These are phyloP conservation scores for Allolobophora icterica DNA, from an alignment of 2,888 invertebrate genomes.

Conservation along the genomic window DNA sequence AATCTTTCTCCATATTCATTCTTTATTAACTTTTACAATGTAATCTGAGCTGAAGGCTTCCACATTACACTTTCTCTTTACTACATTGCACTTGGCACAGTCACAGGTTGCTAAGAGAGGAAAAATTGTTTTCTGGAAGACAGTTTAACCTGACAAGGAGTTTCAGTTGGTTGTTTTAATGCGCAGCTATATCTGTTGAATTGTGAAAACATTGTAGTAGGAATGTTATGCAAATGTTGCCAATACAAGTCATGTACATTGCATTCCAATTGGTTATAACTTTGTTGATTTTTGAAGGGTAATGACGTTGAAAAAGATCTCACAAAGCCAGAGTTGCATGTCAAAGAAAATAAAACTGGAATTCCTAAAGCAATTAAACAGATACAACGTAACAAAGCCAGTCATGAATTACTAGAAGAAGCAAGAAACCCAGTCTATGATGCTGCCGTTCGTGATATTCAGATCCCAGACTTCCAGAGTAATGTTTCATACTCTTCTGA, in stretches of 20 bases:
- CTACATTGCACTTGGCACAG: too few species aligned
- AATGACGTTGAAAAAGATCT: conserved; percentile 2
- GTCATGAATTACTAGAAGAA: not conserved
- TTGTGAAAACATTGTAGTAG: not conserved
- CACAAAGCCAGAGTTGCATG: not conserved
- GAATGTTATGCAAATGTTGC: not conserved
- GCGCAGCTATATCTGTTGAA: not conserved
- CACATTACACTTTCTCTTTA: too few species aligned
- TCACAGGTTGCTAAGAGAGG: too few species aligned
- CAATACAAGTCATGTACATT: too few species aligned
- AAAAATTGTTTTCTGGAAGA: too few species aligned
- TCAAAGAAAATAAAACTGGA: not conserved
- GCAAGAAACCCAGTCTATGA: not conserved
- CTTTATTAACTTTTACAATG: too few species aligned
- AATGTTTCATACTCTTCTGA: not conserved
- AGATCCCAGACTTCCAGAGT: not conserved
- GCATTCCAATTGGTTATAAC: not conserved
- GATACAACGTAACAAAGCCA: not conserved
- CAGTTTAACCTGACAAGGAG: too few species aligned
- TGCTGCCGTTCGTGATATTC: not conserved
- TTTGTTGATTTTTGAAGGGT: not conserved
- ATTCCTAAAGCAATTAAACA: not conserved
- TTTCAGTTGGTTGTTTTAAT: too few species aligned
- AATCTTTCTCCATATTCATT: too few species aligned
- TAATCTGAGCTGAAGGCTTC: too few species aligned